Base-by-base conservation (phyloP, 2,113 vertebrate species). In the Anolis sagrei region DNA sequence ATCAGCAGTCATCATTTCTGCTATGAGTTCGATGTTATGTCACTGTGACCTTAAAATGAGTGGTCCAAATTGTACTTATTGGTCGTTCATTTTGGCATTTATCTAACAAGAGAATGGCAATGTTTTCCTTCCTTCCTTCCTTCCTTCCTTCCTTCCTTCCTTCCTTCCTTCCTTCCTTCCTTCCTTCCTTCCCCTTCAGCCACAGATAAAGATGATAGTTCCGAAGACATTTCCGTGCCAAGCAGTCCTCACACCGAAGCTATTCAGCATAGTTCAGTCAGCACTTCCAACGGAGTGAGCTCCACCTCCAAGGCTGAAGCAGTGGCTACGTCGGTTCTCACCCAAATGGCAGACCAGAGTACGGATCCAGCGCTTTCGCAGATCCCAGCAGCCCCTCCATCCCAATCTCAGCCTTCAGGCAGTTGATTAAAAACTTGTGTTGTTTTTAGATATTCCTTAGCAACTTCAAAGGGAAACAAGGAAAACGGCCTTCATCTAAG, bases 231-330 rank as follows among this genome's bases (percentile, higher is more conserved):
- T 95, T 99, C 98, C 0, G 96, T 98, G 95, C 98, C 99, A 49
- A 92, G 98, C 92, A 99, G 98, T 91, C 99, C 98, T 1, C 98
- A 98, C 93, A 91, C 96, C 0, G 98, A 99, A 91, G 99, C 98
- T 54, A 99, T 99, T 87, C 99, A 99, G 95, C 98, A 99, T 95
- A 99, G 99, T 94, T 99, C 98, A 32, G 92, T 99, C 96, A 99
- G 98, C 97, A 99, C 99, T 66, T 99, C 99, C 94, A 99, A 99
- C 27, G 98, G 98, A 29, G 97, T 99, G 80, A 98, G 97, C 95
- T 97, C 98, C 39, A 97, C 98, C 32, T 97, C 97, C 84, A 92
- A 96, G 93, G 95, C 97, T 21, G 94, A 97, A 83, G 95, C 97
- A 0, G 93, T 97, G 84, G 97, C 97, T 84, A 97, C 97, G 13